Conservation (phyloP, 2,888 invertebrate genomes). For the Lepidonotus clava region DNA sequence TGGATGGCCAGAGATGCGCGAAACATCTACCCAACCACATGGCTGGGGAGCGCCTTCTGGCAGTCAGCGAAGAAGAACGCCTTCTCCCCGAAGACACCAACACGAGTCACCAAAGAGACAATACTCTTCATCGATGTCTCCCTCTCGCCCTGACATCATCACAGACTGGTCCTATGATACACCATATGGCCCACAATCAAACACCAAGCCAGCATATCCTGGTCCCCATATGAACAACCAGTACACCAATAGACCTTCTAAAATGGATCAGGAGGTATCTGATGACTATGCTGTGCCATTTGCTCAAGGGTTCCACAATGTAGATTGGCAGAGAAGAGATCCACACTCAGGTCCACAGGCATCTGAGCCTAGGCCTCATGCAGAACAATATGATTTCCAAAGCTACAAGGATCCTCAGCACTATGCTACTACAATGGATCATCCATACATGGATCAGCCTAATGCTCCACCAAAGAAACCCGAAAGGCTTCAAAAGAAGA, state of each 20-base stretch:
- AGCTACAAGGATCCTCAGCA: background rate
- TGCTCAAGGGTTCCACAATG: background rate
- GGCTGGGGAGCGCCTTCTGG: background rate
- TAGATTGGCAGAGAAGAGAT: background rate
- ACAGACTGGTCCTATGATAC: slow-evolving; percentile 9
- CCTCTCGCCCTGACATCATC: background rate
- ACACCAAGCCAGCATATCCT: background rate
- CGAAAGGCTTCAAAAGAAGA: background rate
- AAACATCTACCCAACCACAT: slow-evolving; percentile 14
- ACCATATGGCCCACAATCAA: background rate
- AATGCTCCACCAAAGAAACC: slow-evolving; percentile 13
- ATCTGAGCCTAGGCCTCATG: background rate
- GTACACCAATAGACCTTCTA: background rate
- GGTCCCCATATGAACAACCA: background rate
- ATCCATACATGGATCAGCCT: background rate
- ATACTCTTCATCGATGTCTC: background rate
- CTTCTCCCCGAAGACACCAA: background rate
- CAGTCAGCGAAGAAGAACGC: background rate
- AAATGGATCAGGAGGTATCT: background rate
- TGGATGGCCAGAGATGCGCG: background rate
- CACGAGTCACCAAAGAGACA: background rate
- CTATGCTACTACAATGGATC: slow-evolving; percentile 10
- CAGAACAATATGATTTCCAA: slow-evolving; percentile 41
- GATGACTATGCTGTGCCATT: background rate
- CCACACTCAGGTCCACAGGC: background rate